Base-by-base conservation (phyloP, 2,888 invertebrate species). In the Anthophora plumipes region DNA sequence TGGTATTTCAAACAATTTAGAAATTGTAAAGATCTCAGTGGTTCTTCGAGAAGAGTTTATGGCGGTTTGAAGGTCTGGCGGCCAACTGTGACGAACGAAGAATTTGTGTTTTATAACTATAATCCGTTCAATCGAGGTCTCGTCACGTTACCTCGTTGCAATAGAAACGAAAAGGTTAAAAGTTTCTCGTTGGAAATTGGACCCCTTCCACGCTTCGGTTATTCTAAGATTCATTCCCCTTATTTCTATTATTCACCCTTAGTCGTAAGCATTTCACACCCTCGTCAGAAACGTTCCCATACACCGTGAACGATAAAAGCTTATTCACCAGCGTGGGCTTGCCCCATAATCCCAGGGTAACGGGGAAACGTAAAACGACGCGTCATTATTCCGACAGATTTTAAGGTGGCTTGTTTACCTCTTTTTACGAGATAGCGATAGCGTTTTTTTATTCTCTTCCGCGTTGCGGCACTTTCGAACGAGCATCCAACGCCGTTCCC, bases 391-490 rank as follows among this genome's bases (percentile, higher is more conserved):
- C 22, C 6, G 37, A 20, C 52, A n/a, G 37, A 43, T 68, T 68
- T 54, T 37, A 46, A 46, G 46, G 22, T 8, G n/a, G 37, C 31
- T 72, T 68, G 67, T 57, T 57, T 43, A 20, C 20, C 9, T n/a
- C n/a, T 55, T 46, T 1, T 20, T 9, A 31, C 31, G 31, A 1
- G 31, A 31, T 31, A 14, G 1, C 39, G 25, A 25, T 68, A 11
- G 3, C 3, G 20, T 14, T 57, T 72, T n/a, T 68, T 50, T 50
- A 59, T 50, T 20, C 41, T 4, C 17, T 20, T 5, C 5, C 6
- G n/a, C 8, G 46, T 22, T 12, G 50, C 14, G 25, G 14, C 39
- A 52, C 20, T 41, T 69, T 22, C 46, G n/a, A 39, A 66, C 72
- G 22, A 67, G 54, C 66, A n/a, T 37, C 25, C n/a, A 43, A 3